Percentiles rank a stretch among this genome's conserved stretches.
These are phyloP conservation scores for Pemphigus obesinymphae DNA, from an alignment of 1,140 invertebrate genomes.

Conservation along the genomic window DNA sequence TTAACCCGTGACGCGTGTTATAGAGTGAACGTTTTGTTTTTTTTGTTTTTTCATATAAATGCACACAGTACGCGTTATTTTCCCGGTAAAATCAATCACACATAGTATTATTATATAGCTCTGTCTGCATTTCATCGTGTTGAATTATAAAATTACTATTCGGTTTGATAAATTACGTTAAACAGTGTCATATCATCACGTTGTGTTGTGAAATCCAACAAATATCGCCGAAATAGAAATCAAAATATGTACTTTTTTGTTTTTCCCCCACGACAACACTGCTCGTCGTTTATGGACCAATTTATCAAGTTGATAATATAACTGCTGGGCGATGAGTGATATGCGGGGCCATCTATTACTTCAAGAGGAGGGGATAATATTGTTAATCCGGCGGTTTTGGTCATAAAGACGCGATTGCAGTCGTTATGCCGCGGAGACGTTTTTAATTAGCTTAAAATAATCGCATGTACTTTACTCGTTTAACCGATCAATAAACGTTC, in stretches of 20 bases:
- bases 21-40: background rate
- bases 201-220: background rate
- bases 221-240: background rate
- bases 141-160: background rate
- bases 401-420: slow-evolving; percentile 1
- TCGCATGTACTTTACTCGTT: background rate
- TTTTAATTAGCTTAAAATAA: slow-evolving; percentile 24
- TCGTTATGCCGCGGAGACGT: background rate
- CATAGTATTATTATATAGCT: no score
- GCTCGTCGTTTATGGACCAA: background rate
- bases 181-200: background rate
- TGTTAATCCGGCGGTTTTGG: background rate
- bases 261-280: background rate
- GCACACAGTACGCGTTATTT: background rate
- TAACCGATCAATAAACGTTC: background rate
- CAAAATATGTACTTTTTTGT: background rate
- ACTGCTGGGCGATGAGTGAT: background rate
- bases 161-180: background rate
- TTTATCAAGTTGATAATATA: background rate
- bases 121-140: background rate
- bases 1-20: background rate
- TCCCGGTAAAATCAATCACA: background rate
- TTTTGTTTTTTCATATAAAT: background rate
- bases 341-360: background rate
- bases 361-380: background rate